phyloP scores from a whole-genome alignment of 2,113 vertebrate genomes.

The Trachemys scripta region DNA sequence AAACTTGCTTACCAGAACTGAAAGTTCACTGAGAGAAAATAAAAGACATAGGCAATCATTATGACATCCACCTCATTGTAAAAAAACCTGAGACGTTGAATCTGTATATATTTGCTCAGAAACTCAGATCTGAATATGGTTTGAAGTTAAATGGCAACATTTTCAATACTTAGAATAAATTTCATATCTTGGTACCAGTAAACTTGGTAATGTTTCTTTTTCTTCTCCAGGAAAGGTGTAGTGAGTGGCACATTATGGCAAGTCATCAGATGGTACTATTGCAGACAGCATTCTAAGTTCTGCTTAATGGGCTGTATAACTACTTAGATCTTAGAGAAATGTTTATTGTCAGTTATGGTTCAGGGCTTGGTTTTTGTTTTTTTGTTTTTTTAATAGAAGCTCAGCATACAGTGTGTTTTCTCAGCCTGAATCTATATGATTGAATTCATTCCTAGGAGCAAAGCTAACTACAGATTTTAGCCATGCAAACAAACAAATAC shows the following conservation, averaged over 20 bases:
- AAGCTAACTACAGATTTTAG: background rate
- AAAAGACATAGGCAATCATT: background rate
- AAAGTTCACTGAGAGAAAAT: background rate
- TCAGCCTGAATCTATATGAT: background rate
- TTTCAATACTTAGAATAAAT: background rate
- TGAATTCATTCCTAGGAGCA: background rate
- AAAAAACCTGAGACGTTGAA: background rate
- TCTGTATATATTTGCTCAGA: background rate
- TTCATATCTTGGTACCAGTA: background rate
- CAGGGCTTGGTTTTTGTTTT: background rate
- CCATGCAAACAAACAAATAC: background rate
- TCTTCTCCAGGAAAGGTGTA: background rate
- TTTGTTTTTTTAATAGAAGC: background rate
- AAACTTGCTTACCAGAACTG: background rate
- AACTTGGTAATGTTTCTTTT: background rate
- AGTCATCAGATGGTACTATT: background rate
- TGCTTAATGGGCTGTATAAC: background rate
- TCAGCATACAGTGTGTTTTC: background rate
- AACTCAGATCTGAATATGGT: background rate
- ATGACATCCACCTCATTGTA: background rate
- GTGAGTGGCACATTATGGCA: background rate
- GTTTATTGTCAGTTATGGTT: background rate
- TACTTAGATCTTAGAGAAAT: background rate
- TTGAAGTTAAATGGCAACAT: background rate
- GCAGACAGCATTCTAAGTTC: background rate